Percentiles rank a stretch among this genome's conserved stretches.
phyloP scores from a whole-genome alignment of 37 sponge, comb jelly and placozoan species.

The Ephydatia muelleri region DNA sequence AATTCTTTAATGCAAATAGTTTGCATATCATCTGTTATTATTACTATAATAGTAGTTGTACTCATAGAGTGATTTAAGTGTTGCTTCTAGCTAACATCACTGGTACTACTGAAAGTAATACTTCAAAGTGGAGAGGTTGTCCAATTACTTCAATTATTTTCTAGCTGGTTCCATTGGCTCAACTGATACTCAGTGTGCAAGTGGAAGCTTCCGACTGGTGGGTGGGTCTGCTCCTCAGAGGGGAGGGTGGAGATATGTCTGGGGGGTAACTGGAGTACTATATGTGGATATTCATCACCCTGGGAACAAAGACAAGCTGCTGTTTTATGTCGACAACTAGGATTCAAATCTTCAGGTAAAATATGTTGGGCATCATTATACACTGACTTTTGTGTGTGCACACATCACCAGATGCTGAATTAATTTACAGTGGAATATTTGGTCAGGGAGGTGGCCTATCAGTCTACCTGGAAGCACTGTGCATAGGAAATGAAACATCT shows the following conservation, averaged over 20 bases:
- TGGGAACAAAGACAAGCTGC: neutral
- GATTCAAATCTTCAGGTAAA: neutral
- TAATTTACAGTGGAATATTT: neutral
- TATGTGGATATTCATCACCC: neutral
- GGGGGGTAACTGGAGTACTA: neutral
- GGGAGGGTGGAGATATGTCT: constrained; percentile 6
- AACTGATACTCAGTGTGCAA: neutral
- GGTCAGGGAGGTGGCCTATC: neutral
- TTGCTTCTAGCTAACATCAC: too few relatives aligned
- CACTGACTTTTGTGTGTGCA: neutral
- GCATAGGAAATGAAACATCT: neutral
- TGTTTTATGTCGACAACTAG: neutral
- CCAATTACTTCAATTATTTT: neutral
- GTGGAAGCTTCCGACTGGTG: neutral
- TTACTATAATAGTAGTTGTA: too few relatives aligned
- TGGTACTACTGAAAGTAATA: too few relatives aligned
- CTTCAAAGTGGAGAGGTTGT: too few relatives aligned
- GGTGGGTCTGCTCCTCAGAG: neutral
- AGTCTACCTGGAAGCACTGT: neutral
- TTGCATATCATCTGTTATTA: too few relatives aligned
- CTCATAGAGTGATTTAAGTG: too few relatives aligned
- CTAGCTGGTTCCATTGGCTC: neutral
- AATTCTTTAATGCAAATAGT: neutral
- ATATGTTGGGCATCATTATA: neutral
- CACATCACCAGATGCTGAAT: neutral